These are phyloP conservation scores for Rhizoglyphus robini DNA, from an alignment of 1,140 invertebrate species.

Conservation along the genomic window DNA sequence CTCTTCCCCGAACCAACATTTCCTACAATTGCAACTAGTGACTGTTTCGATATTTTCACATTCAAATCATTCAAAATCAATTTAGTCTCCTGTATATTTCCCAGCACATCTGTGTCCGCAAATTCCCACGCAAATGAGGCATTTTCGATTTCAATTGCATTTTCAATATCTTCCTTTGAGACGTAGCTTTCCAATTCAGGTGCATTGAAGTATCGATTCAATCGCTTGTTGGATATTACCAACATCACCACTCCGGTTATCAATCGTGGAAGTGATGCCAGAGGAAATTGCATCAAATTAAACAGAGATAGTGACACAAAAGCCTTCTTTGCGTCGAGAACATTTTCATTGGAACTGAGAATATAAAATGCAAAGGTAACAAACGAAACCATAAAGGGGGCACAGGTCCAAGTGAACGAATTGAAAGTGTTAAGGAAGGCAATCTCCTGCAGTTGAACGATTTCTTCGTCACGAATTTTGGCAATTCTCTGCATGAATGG, in stretches of 20 bases:
- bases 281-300: conserved; percentile 29
- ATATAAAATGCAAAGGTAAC: neutral
- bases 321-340: neutral
- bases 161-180: conserved; percentile 1
- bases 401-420: conserved; percentile 16
- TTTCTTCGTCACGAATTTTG: conserved; percentile 5
- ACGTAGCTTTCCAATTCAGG: conserved; percentile 40
- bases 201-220: conserved; percentile 77
- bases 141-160: no score
- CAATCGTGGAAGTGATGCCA: conserved; percentile 15
- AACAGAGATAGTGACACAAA: conserved; percentile 1
- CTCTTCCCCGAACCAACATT: conserved; percentile 40
- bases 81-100: neutral
- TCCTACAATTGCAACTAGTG: conserved; percentile 39
- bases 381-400: neutral
- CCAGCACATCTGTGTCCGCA: no score
- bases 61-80: conserved; percentile 25
- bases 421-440: neutral
- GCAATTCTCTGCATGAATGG: conserved; percentile 25
- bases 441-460: conserved; percentile 8
- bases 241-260: conserved; percentile 34
- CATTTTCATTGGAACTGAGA: neutral
- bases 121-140: no score
- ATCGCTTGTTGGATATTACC: conserved; percentile 60
- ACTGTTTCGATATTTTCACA: conserved; percentile 24